Conservation (phyloP, 2,797 vertebrate species). For the Diplodus puntazzo region DNA sequence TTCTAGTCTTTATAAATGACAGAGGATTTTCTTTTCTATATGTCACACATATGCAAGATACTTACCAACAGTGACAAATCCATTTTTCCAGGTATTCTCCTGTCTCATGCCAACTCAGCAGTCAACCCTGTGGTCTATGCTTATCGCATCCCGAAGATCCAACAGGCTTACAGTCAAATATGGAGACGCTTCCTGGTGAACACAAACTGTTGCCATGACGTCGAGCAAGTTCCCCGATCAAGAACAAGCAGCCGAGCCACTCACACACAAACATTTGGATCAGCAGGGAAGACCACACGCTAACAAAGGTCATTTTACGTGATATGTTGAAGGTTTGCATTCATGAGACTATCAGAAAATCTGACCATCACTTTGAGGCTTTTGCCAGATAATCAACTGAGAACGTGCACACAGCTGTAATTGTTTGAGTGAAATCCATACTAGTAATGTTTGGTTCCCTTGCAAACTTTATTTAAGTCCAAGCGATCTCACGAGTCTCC, state of each 20-base stretch:
- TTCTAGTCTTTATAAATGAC: background rate
- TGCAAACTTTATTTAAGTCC: slow-evolving; percentile 15
- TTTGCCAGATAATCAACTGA: background rate
- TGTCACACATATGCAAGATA: background rate
- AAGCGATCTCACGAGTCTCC: slow-evolving; percentile 44
- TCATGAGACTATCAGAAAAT: background rate
- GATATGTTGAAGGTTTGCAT: background rate
- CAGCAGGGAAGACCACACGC: slow-evolving; percentile 10
- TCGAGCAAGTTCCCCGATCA: slow-evolving; percentile 24
- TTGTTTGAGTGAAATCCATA: background rate
- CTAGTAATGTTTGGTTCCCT: background rate
- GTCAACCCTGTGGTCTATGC: slow-evolving; percentile 92
- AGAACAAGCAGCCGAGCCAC: slow-evolving; percentile 33
- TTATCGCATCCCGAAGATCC: slow-evolving; percentile 90
- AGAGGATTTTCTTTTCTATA: background rate
- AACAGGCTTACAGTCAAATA: slow-evolving; percentile 84
- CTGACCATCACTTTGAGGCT: background rate
- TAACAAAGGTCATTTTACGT: slow-evolving; percentile 15
- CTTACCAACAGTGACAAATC: background rate
- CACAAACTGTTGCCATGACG: slow-evolving; percentile 50
- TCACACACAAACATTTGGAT: slow-evolving; percentile 26
- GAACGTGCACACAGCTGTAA: background rate
- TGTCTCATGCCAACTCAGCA: slow-evolving; percentile 90
- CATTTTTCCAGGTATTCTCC: slow-evolving; percentile 80
- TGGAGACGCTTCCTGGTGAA: slow-evolving; percentile 80